Base-by-base conservation (phyloP, 2,797 vertebrate species). In the Graptemys geographica region DNA sequence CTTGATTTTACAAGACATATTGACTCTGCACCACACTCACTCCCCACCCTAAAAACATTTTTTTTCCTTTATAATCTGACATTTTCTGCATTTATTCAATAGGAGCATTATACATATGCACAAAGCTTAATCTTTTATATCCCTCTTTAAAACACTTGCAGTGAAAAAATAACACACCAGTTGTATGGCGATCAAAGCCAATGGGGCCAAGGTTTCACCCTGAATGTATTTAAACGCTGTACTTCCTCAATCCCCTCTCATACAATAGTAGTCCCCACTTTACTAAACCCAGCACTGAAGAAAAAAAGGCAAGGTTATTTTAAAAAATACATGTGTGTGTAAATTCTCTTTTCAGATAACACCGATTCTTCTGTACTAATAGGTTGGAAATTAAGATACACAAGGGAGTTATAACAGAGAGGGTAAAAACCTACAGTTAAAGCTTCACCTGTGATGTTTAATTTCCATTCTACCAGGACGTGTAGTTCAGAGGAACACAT, bases 261-360 rank as follows among this genome's bases (percentile, higher is more conserved):
- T 10, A 28, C 0, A 5, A 91, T 79, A 80, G 53, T 1, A 21
- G 53, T 44, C 90, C 6, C 87, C 0, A 0, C 86, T 12, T 55
- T 90, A 86, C 56, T 57, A 12, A 82, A 89, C 72, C 92, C 57
- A 65, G 90, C 86, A 90, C 41, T 44, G 31, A 88, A 90, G 83
- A 69, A 84, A 83, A 83, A 84, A 81, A 81, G 87, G 47, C 8
- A 27, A 92, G 91, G 84, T 2, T 41, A 62, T 37, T 87, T 90
- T 94, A 86, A 95, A 90, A 91, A 81, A 82, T 56, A 87, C 83
- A 37, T 28, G 76, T 85, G 49, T 88, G 92, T 69, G 95, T 83
- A 83, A 95, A 93, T 86, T 95, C 94, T 88, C 94, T 86, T 6
- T 4, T 88, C 92, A 92, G 72, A 81, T 88, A 91, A 90, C 2